Evolutionary conservation across 2,888 invertebrate species (phyloP), one percentile per base, ranked within the genome.

Genomic region (Neoitamus cyanurus): DNA sequence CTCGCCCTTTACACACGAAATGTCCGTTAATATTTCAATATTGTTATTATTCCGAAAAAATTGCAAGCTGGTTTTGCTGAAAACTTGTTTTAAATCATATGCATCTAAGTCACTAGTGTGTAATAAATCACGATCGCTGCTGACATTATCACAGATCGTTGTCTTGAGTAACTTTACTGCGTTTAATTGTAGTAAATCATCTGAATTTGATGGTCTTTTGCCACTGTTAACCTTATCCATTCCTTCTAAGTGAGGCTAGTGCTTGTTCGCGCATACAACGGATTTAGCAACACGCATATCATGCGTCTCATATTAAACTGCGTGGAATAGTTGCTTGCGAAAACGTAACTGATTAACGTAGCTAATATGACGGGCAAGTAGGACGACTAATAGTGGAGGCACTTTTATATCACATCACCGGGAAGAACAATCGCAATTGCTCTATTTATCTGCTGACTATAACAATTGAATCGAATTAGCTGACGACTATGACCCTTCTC

Each of bases 71-170:
- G 84, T 86, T 87, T 88, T 88, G 83, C 86, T 87, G 36, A 88
- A 85, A 87, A 88, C 87, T 87, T 87, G 87, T 87, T 86, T 88
- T 86, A 88, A 87, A 87, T 87, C 86, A 84, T 87, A 88, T 87
- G 87, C 86, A 87, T 87, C 85, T 84, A 87, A 87, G 86, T 87
- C 87, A 87, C 85, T 85, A 86, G 46, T 83, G 30, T 83, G 46
- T 85, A 87, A 86, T 87, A 87, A 87, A 87, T 87, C 87, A 88
- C 87, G 84, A 85, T 84, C 86, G 86, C 86, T 87, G 86, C 87
- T 87, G 87, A 87, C 87, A 88, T 87, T 87, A 88, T 87, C 88
- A 86, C 87, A 86, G 88, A 87, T 85, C 86, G 86, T 87, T 87
- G 87, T 48, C 48, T 83, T 83, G 30, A 83, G 42, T 34, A 83